Conservation (phyloP, 2,888 invertebrate species). For the Chromoteleia sp. region DNA sequence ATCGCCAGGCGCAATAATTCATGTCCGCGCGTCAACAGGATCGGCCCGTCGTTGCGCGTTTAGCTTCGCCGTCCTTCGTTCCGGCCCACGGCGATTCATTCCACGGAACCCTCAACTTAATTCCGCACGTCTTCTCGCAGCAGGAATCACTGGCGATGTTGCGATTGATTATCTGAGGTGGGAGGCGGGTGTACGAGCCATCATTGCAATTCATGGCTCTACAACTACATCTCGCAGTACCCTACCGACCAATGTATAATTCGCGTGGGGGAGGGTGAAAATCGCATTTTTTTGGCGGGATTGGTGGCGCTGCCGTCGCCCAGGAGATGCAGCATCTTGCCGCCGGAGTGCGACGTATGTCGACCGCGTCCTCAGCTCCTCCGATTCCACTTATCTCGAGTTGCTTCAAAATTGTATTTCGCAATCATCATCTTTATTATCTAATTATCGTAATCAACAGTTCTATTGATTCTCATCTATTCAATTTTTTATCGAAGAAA, state of each 20-base stretch:
- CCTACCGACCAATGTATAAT: slow-evolving; percentile 82
- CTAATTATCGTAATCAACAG: neutral
- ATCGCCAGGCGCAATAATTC: slow-evolving; percentile 54
- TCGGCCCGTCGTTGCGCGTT: slow-evolving; percentile 7
- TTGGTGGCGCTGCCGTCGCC: slow-evolving; percentile 81
- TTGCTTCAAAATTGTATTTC: neutral
- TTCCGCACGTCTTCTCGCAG: slow-evolving; percentile 58
- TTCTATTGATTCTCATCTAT: too few relatives aligned
- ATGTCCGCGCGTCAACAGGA: slow-evolving; percentile 43
- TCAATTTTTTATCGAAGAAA: too few relatives aligned
- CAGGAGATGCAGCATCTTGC: slow-evolving; percentile 26
- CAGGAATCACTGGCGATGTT: slow-evolving; percentile 79
- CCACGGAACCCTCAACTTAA: slow-evolving; percentile 32
- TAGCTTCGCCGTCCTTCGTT: neutral
- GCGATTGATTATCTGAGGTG: slow-evolving; percentile 84
- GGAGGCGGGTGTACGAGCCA: slow-evolving; percentile 81
- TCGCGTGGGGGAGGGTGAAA: slow-evolving; percentile 81
- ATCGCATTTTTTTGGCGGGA: slow-evolving; percentile 83
- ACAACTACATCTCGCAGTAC: slow-evolving; percentile 80
- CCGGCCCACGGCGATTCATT: slow-evolving; percentile 24
- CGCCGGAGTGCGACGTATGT: slow-evolving; percentile 8
- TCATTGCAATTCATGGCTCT: slow-evolving; percentile 84
- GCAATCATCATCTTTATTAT: neutral
- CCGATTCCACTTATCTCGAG: neutral
- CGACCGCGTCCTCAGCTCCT: neutral